Conservation (phyloP, 64 coral and sea anemone species). For the Trachythela sp. region DNA sequence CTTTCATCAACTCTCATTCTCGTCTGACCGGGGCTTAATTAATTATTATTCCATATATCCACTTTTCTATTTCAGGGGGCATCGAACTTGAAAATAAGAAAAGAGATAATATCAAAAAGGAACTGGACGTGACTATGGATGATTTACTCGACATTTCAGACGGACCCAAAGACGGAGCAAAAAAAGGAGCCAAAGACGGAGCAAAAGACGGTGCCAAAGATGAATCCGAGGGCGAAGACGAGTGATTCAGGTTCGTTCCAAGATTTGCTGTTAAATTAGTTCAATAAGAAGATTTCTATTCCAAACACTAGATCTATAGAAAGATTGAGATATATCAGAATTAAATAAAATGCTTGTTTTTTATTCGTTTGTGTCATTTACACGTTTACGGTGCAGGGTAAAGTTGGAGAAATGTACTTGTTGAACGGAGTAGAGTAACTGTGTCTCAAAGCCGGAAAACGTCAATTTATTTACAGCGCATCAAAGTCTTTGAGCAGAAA, state of each 20-base stretch:
- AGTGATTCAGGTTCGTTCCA: background rate
- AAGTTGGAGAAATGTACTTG: too few species aligned
- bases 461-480: too few species aligned
- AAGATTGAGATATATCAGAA: too few species aligned
- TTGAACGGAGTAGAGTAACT: too few species aligned
- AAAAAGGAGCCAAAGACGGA: too few species aligned
- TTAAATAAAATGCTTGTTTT: too few species aligned
- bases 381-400: too few species aligned
- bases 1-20: background rate
- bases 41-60: background rate
- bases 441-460: too few species aligned
- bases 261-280: background rate
- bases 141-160: background rate
- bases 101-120: background rate
- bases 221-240: background rate
- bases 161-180: too few species aligned
- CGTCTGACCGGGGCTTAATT: background rate
- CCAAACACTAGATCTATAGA: background rate
- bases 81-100: slow-evolving; percentile 13
- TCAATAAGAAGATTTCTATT: background rate
- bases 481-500: too few species aligned
- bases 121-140: background rate
- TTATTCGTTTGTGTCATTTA: too few species aligned
- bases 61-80: background rate
- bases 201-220: background rate